Conservation (phyloP, 2,888 invertebrate genomes). For the Exephanes ischioxanthus region DNA sequence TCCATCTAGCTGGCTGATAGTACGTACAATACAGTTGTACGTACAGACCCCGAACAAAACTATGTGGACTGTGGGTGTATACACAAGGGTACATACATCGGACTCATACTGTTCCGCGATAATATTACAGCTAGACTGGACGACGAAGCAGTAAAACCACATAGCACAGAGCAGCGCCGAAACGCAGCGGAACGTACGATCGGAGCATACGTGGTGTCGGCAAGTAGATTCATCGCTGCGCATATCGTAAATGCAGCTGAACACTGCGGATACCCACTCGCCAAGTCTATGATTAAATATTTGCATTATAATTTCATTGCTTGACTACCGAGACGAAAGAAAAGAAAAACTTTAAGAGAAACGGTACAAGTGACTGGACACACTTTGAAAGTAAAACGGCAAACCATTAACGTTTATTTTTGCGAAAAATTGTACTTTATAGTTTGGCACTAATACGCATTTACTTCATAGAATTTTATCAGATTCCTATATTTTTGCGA, state of each 20-base stretch:
- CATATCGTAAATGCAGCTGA: constrained; percentile 30
- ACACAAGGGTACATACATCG: constrained; percentile 6
- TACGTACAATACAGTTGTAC: constrained; percentile 30
- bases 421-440: no score
- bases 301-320: background rate
- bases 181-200: constrained; percentile 31
- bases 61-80: constrained; percentile 26
- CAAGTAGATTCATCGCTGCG: constrained; percentile 41
- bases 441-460: no score
- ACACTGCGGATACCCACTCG: constrained; percentile 21
- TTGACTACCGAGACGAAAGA: background rate
- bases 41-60: background rate
- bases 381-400: no score
- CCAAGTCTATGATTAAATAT: background rate
- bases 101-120: constrained; percentile 14
- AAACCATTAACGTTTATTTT: no score
- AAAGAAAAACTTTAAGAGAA: background rate
- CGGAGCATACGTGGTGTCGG: constrained; percentile 25
- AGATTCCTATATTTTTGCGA: no score
- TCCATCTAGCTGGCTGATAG: constrained; percentile 14
- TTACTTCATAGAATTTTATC: no score
- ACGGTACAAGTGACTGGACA: no score
- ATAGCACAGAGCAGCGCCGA: constrained; percentile 17
- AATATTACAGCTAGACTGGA: constrained; percentile 29
- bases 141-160: constrained; percentile 44